Conservation (phyloP, 2,888 invertebrate genomes). For the Cheilosia pagana region DNA sequence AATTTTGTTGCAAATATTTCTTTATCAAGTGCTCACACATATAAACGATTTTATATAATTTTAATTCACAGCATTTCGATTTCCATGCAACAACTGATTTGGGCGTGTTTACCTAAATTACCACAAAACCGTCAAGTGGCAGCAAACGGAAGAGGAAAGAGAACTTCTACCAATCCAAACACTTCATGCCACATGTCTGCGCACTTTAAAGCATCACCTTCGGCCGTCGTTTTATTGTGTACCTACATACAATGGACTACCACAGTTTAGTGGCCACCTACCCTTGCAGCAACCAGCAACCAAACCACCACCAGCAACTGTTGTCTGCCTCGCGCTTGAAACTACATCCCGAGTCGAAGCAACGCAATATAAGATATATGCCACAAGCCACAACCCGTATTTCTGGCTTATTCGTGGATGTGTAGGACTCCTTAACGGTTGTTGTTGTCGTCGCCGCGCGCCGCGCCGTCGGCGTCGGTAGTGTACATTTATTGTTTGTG, state of each 20-base stretch:
- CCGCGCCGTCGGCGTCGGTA: neutral
- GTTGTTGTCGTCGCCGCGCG: slow-evolving; percentile 11
- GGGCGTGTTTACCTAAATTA: slow-evolving; percentile 49
- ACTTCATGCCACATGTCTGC: slow-evolving; percentile 48
- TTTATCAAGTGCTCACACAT: no score
- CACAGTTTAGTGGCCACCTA: slow-evolving; percentile 41
- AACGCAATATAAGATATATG: slow-evolving; percentile 10
- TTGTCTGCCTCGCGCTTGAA: slow-evolving; percentile 20
- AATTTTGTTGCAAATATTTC: no score
- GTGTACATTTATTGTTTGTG: slow-evolving; percentile 5
- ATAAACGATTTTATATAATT: no score
- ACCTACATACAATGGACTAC: slow-evolving; percentile 27
- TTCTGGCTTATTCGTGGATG: slow-evolving; percentile 12
- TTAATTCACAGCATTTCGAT: neutral
- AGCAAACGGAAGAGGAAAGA: slow-evolving; percentile 20
- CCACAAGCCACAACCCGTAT: slow-evolving; percentile 26
- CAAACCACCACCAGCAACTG: neutral
- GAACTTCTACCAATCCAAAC: slow-evolving; percentile 51
- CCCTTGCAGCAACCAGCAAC: slow-evolving; percentile 16
- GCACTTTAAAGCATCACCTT: slow-evolving; percentile 43
- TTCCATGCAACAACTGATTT: slow-evolving; percentile 31
- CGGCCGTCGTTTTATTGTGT: slow-evolving; percentile 16
- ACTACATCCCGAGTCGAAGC: slow-evolving; percentile 27
- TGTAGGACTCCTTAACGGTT: slow-evolving; percentile 13
- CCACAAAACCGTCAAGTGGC: slow-evolving; percentile 23